Evolutionary conservation across 1,140 invertebrate genomes (phyloP).

Genomic region (Belonocnema kinseyi): DNA sequence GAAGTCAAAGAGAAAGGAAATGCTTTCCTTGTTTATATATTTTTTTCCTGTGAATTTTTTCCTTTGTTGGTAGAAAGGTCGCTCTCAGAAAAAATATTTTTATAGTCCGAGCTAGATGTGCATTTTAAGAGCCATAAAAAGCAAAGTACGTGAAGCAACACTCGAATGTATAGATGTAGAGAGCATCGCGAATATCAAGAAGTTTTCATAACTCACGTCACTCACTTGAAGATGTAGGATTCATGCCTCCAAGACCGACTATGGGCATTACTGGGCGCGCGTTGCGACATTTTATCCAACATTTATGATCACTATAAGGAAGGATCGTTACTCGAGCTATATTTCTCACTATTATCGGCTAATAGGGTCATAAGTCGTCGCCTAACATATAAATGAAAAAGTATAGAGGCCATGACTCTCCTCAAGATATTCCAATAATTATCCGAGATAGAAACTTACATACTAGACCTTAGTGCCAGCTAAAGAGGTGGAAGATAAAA

Average conservation of each 20-base stretch:
- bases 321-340: constrained; percentile 11
- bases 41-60: background rate
- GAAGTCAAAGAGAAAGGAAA: background rate
- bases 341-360: constrained; percentile 29
- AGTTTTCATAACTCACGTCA: constrained; percentile 30
- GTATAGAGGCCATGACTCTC: constrained; percentile 14
- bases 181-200: constrained; percentile 17
- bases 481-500: background rate
- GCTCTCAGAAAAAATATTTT: background rate
- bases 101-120: constrained; percentile 25
- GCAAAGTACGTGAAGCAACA: constrained; percentile 29
- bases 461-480: background rate
- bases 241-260: background rate
- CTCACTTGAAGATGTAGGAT: constrained; percentile 26
- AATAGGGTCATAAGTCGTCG: constrained; percentile 19
- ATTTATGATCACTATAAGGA: constrained; percentile 20
- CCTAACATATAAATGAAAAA: constrained; percentile 18
- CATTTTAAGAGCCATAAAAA: constrained; percentile 27
- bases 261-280: constrained; percentile 5
- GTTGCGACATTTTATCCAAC: constrained; percentile 25
- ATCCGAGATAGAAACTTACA: constrained; percentile 26
- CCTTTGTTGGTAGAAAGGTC: constrained; percentile 1
- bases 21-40: background rate
- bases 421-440: constrained; percentile 16
- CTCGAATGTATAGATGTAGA: constrained; percentile 22